These are phyloP conservation scores for Eurytoma californica DNA, from an alignment of 2,888 invertebrate species.

Conservation along the genomic window DNA sequence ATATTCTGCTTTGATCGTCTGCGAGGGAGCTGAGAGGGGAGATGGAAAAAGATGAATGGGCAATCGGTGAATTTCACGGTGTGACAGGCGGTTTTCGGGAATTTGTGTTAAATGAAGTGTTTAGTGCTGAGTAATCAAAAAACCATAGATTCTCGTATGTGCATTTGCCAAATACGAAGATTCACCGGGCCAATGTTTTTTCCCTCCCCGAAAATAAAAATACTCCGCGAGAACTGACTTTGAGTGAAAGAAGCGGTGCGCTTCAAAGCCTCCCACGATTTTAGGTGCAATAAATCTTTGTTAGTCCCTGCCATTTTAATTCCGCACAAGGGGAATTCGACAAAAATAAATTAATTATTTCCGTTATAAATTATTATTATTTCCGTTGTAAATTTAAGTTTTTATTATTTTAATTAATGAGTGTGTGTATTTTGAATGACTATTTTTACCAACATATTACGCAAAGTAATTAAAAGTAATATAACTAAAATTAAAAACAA, in stretches of 20 bases:
- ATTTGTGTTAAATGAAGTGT: slow-evolving; percentile 55
- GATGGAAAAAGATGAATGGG: slow-evolving; percentile 45
- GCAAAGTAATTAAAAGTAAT: no score
- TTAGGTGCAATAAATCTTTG: slow-evolving; percentile 31
- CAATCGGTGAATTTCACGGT: slow-evolving; percentile 50
- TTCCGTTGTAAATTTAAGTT: neutral
- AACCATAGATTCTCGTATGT: slow-evolving; percentile 39
- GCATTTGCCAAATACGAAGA: slow-evolving; percentile 33
- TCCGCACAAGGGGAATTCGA: slow-evolving; percentile 18
- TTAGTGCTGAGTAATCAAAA: slow-evolving; percentile 57
- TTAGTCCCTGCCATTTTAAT: neutral
- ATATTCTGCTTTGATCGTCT: slow-evolving; percentile 23
- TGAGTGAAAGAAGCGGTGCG: slow-evolving; percentile 29
- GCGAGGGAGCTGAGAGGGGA: neutral
- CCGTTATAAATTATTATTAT: neutral
- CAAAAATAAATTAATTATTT: slow-evolving; percentile 16
- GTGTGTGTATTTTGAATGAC: no score
- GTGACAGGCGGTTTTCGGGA: slow-evolving; percentile 52
- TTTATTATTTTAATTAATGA: neutral
- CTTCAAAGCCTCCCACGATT: slow-evolving; percentile 39
- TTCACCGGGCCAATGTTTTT: slow-evolving; percentile 15
- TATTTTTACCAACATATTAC: no score
- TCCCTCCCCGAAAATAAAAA: slow-evolving; percentile 28
- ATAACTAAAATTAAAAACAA: neutral
- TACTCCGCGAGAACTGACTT: neutral